phyloP scores from a whole-genome alignment of 2,797 vertebrate species.

The Tokudaia tokunoshimensis region DNA sequence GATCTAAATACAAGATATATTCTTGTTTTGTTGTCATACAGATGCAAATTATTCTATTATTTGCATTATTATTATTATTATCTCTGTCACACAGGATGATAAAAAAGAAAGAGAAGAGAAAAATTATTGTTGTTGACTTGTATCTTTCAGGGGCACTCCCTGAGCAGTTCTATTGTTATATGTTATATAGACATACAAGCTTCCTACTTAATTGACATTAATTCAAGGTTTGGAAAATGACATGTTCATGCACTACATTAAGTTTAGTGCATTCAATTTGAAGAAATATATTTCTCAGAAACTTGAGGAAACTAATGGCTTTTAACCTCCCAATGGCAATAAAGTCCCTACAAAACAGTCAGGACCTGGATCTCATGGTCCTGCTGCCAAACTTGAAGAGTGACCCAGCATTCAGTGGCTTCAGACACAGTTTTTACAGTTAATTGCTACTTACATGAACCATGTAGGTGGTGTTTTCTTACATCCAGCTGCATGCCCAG shows the following conservation, averaged over 20 bases:
- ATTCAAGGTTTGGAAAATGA: constrained; percentile 33
- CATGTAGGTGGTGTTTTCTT: constrained; percentile 74
- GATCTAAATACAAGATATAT: constrained; percentile 27
- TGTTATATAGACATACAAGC: not conserved
- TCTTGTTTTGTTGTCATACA: not conserved
- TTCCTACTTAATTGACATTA: constrained; percentile 14
- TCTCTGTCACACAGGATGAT: constrained; percentile 1
- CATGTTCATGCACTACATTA: not conserved
- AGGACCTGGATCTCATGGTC: constrained; percentile 26
- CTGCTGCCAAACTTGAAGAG: constrained; percentile 61
- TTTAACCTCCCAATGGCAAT: constrained; percentile 38
- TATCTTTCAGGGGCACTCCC: not conserved
- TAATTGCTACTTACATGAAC: constrained; percentile 61
- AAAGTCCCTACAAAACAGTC: not conserved
- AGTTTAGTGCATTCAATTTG: not conserved
- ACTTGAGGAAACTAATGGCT: constrained; percentile 17
- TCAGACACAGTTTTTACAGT: constrained; percentile 59
- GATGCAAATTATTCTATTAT: not conserved
- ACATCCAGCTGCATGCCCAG: constrained; percentile 76
- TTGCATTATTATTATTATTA: too few relatives aligned
- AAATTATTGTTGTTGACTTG: not conserved
- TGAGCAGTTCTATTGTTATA: not conserved
- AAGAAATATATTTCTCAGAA: not conserved
- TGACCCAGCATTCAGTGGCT: constrained; percentile 68
- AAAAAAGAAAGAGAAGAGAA: constrained; percentile 52